These are phyloP conservation scores for Salvelinus alpinus DNA, from an alignment of 2,113 vertebrate genomes.

Conservation along the genomic window DNA sequence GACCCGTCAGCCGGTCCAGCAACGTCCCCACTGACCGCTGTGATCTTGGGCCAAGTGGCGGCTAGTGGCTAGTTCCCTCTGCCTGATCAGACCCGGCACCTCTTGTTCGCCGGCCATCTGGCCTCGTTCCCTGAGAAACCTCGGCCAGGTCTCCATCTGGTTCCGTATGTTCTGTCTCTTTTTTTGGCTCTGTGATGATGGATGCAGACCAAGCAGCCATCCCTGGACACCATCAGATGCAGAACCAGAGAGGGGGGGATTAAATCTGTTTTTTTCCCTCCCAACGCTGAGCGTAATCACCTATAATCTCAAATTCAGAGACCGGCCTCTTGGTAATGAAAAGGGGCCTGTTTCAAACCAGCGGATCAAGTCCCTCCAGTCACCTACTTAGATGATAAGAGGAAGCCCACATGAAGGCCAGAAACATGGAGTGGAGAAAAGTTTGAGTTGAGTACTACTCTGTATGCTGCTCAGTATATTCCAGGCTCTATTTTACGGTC, in stretches of 20 bases:
- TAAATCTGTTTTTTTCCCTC: conserved; percentile 65
- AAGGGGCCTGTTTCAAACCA: conserved; percentile 52
- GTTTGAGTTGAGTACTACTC: conserved; percentile 24
- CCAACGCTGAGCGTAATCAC: conserved; percentile 70
- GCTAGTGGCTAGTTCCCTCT: conserved; percentile 54
- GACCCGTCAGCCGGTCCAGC: conserved; percentile 61
- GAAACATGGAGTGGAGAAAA: conserved; percentile 39
- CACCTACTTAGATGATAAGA: conserved; percentile 55
- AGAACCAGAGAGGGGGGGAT: conserved; percentile 70
- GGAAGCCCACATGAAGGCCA: conserved; percentile 34
- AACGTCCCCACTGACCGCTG: conserved; percentile 74
- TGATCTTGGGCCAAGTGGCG: conserved; percentile 78
- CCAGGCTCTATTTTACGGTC: conserved; percentile 27
- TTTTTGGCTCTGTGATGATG: conserved; percentile 68
- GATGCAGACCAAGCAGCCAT: conserved; percentile 60
- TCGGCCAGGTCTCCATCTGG: conserved; percentile 72
- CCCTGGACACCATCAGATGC: conserved; percentile 69
- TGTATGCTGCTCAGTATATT: background rate
- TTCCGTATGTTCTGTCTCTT: conserved; percentile 77
- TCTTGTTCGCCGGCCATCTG: conserved; percentile 78
- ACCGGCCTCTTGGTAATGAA: conserved; percentile 68
- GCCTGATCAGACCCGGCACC: conserved; percentile 71
- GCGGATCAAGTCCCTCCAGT: conserved; percentile 51
- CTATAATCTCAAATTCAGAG: conserved; percentile 78
- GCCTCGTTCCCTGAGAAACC: conserved; percentile 61